Evolutionary conservation across 1,140 invertebrate genomes (phyloP).

Genomic region (Arctopsyche grandis): DNA sequence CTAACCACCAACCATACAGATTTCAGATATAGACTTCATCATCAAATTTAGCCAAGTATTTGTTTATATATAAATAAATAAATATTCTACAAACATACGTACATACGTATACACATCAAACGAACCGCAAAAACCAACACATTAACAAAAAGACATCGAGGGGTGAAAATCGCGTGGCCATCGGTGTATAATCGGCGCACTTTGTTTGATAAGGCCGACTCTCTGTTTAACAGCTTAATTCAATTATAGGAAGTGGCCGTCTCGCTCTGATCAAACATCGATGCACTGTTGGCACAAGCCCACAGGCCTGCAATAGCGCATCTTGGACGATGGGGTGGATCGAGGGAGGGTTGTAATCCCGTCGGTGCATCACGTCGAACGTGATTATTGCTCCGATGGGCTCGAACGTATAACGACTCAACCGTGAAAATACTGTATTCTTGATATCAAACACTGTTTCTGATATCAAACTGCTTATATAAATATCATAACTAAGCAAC

Average conservation of each 20-base stretch:
- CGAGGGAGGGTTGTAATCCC: background rate
- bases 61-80: too few species aligned
- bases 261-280: slow-evolving; percentile 47
- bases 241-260: slow-evolving; percentile 51
- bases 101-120: background rate
- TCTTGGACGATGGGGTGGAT: background rate
- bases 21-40: too few species aligned
- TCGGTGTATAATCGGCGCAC: background rate
- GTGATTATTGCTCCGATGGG: background rate
- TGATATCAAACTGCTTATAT: too few species aligned
- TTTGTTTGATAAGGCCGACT: slow-evolving; percentile 25
- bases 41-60: too few species aligned
- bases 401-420: background rate
- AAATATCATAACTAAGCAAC: too few species aligned
- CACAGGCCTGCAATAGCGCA: slow-evolving; percentile 9
- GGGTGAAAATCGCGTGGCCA: slow-evolving; percentile 1
- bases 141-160: too few species aligned
- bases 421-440: background rate
- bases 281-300: background rate
- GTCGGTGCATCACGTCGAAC: background rate
- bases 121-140: background rate
- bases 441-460: too few species aligned
- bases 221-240: slow-evolving; percentile 48
- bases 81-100: too few species aligned
- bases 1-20: too few species aligned